These are phyloP conservation scores for Mayetiola destructor DNA, from an alignment of 2,888 invertebrate species.

Conservation along the genomic window DNA sequence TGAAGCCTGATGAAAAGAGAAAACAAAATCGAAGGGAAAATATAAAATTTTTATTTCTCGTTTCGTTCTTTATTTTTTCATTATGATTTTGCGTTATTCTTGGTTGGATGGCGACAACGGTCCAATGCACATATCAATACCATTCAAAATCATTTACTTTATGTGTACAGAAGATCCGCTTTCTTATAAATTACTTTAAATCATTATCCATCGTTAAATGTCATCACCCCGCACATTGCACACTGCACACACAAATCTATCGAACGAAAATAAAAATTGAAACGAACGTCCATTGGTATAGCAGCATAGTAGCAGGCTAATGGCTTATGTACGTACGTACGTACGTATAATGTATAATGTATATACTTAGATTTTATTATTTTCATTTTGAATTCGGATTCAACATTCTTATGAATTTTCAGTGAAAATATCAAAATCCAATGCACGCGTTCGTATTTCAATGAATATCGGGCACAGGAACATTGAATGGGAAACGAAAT, in stretches of 20 bases:
- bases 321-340: no score
- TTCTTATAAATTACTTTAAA: not conserved
- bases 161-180: not conserved
- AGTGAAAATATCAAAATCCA: not conserved
- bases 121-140: not conserved
- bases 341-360: no score
- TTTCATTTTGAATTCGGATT: not conserved
- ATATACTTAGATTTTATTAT: no score
- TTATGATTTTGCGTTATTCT: not conserved
- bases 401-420: slow-evolving; percentile 2
- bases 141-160: not conserved
- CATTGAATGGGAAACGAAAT: not conserved
- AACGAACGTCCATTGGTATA: no score
- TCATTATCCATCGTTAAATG: slow-evolving; percentile 5
- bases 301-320: no score
- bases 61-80: not conserved
- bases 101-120: not conserved
- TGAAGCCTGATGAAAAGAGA: not conserved
- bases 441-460: not conserved
- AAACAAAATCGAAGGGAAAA: no score
- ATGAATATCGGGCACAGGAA: not conserved
- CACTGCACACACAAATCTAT: no score
- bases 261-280: no score
- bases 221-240: slow-evolving; percentile 1
- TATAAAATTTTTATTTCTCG: not conserved